Conservation (phyloP, 2,888 invertebrate species). For the Antheraea yamamai region DNA sequence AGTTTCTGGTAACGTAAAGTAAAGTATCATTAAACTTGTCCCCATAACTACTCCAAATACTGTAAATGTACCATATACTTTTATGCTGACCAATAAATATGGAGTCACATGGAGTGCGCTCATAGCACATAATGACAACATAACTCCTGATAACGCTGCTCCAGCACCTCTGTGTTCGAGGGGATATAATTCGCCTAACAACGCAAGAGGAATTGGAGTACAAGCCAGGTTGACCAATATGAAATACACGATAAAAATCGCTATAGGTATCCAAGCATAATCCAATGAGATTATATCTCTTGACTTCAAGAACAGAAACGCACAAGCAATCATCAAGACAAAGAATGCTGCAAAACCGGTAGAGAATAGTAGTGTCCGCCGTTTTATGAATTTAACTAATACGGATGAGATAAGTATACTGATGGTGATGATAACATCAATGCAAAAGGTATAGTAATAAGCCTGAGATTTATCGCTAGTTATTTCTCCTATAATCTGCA, state of each 20-base stretch:
- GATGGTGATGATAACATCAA: slow-evolving; percentile 42
- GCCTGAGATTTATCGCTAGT: slow-evolving; percentile 30
- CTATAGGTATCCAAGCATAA: slow-evolving; percentile 38
- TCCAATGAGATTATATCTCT: slow-evolving; percentile 38
- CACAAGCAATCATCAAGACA: slow-evolving; percentile 40
- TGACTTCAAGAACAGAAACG: slow-evolving; percentile 39
- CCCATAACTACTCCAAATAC: slow-evolving; percentile 47
- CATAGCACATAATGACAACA: slow-evolving; percentile 42
- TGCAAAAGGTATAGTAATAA: slow-evolving; percentile 40
- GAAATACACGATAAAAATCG: slow-evolving; percentile 46
- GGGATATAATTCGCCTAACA: slow-evolving; percentile 52
- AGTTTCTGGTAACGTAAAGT: slow-evolving; percentile 46
- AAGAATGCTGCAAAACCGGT: slow-evolving; percentile 44
- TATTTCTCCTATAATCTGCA: slow-evolving; percentile 42
- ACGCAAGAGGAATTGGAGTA: slow-evolving; percentile 49
- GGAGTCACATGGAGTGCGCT: slow-evolving; percentile 46
- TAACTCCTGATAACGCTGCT: slow-evolving; percentile 41
- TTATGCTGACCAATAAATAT: slow-evolving; percentile 37
- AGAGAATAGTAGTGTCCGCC: slow-evolving; percentile 47
- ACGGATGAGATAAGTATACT: slow-evolving; percentile 44
- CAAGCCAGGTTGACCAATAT: slow-evolving; percentile 52
- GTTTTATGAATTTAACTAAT: slow-evolving; percentile 45
- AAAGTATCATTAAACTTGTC: slow-evolving; percentile 33
- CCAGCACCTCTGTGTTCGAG: slow-evolving; percentile 49
- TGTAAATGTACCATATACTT: slow-evolving; percentile 60